phyloP scores from a whole-genome alignment of 1,140 invertebrate species.

The Drosophila ironensis region DNA sequence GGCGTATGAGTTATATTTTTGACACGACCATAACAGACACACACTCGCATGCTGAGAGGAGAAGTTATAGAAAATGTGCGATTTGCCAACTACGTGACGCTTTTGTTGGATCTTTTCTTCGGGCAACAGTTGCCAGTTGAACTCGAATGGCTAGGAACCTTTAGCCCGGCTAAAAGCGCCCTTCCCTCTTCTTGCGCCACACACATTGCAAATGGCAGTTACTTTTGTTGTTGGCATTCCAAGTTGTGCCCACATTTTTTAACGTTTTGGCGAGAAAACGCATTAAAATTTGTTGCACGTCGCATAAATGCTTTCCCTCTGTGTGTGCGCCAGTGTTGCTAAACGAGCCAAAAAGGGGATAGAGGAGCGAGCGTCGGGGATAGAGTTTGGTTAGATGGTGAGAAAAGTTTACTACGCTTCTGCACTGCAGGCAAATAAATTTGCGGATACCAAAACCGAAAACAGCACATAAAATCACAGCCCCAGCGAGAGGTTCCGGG shows the following conservation, averaged over 20 bases:
- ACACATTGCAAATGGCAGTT: constrained; percentile 62
- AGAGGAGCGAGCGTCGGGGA: neutral
- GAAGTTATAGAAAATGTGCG: constrained; percentile 69
- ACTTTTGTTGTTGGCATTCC: constrained; percentile 67
- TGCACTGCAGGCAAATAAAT: constrained; percentile 79
- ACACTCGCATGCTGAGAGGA: constrained; percentile 11
- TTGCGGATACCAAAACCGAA: constrained; percentile 74
- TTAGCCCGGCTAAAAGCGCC: constrained; percentile 5
- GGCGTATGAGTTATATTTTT: constrained; percentile 59
- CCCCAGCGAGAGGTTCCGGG: constrained; percentile 48
- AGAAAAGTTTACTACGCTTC: constrained; percentile 64
- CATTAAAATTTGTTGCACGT: constrained; percentile 80
- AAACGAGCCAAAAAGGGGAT: constrained; percentile 28
- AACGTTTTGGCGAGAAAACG: constrained; percentile 77
- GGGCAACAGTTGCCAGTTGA: constrained; percentile 74
- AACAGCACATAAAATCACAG: constrained; percentile 78
- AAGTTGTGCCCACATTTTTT: constrained; percentile 79
- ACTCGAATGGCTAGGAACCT: constrained; percentile 27
- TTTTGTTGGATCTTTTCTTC: constrained; percentile 65
- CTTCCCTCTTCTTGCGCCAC: constrained; percentile 11
- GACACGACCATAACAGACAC: constrained; percentile 38
- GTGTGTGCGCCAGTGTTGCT: constrained; percentile 26
- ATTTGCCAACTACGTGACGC: constrained; percentile 74
- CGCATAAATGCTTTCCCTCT: constrained; percentile 70
- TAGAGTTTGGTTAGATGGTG: constrained; percentile 34